phyloP scores from a whole-genome alignment of 2,888 invertebrate genomes.

The Tiphia femorata region DNA sequence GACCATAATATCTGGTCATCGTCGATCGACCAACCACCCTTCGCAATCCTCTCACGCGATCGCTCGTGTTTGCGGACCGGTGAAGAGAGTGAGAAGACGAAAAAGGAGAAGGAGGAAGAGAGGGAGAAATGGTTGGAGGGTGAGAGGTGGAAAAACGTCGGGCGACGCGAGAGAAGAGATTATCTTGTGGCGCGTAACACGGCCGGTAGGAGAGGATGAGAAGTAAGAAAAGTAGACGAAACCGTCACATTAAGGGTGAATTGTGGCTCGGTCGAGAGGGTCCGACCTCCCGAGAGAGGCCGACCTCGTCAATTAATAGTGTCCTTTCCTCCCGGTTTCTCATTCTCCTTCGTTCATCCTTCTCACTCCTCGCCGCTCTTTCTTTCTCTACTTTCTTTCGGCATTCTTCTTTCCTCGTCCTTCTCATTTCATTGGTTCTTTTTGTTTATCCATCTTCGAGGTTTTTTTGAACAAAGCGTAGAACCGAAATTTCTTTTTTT shows the following conservation, averaged over 20 bases:
- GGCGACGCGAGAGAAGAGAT: constrained; percentile 54
- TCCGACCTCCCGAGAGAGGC: constrained; percentile 49
- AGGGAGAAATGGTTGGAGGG: no score
- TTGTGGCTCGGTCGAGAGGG: constrained; percentile 55
- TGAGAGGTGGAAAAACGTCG: not conserved
- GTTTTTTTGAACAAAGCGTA: no score
- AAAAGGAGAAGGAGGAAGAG: no score
- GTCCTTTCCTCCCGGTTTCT: constrained; percentile 31
- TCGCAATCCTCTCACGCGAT: not conserved
- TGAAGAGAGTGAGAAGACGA: no score
- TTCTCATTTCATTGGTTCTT: not conserved
- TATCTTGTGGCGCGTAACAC: constrained; percentile 52
- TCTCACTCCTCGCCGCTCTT: constrained; percentile 1
- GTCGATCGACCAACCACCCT: constrained; percentile 29
- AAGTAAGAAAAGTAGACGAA: constrained; percentile 36
- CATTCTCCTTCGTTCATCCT: constrained; percentile 1
- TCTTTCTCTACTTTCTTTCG: not conserved
- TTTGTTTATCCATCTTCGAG: no score
- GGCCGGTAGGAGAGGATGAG: constrained; percentile 20
- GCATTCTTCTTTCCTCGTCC: not conserved
- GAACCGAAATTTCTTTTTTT: no score
- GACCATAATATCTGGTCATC: constrained; percentile 59
- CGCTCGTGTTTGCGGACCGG: no score
- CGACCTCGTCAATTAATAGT: constrained; percentile 63
- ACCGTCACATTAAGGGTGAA: constrained; percentile 66